These are phyloP conservation scores for Meta bourneti DNA, from an alignment of 2,888 invertebrate species.

Conservation along the genomic window DNA sequence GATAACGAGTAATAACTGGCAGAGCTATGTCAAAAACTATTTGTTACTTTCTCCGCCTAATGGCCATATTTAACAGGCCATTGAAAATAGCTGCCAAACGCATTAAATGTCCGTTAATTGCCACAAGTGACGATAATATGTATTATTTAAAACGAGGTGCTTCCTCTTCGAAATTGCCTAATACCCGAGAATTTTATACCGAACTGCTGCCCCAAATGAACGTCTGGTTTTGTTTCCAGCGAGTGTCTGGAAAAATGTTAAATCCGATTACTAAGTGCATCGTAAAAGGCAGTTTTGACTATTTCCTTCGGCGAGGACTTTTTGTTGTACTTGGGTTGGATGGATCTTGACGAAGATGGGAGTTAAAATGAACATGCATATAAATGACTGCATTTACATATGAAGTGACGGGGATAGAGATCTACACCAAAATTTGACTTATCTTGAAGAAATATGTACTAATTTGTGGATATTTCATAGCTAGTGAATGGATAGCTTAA, in stretches of 20 bases:
- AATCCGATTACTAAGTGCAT: background rate
- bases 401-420: too few relatives aligned
- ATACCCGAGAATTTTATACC: slow-evolving; percentile 13
- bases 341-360: too few relatives aligned
- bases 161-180: slow-evolving; percentile 26
- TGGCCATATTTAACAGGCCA: slow-evolving; percentile 32
- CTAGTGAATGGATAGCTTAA: too few relatives aligned
- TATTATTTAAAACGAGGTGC: slow-evolving; percentile 41
- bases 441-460: too few relatives aligned
- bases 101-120: slow-evolving; percentile 49
- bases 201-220: background rate
- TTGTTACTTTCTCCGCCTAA: slow-evolving; percentile 33
- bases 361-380: too few relatives aligned
- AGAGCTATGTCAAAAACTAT: slow-evolving; percentile 43
- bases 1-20: slow-evolving; percentile 49
- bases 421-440: too few relatives aligned
- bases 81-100: slow-evolving; percentile 21
- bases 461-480: too few relatives aligned
- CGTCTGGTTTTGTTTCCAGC: background rate
- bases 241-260: background rate
- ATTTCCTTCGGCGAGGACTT: too few relatives aligned
- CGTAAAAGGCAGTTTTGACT: background rate
- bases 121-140: slow-evolving; percentile 33
- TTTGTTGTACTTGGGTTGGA: too few relatives aligned
- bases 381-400: too few relatives aligned